phyloP scores from a whole-genome alignment of 1,140 invertebrate species.

The Nebria ingens region DNA sequence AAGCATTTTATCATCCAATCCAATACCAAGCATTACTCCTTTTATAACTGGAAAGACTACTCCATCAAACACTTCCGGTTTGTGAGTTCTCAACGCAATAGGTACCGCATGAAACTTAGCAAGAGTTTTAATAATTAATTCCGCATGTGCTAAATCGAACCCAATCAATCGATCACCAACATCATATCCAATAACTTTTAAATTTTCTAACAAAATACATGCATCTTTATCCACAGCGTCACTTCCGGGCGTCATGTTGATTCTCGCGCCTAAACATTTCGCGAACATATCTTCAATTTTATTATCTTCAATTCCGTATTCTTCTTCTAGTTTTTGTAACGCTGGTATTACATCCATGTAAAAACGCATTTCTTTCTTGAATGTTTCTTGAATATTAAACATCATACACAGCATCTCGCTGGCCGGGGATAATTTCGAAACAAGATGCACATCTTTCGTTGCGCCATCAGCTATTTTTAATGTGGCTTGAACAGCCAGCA shows the following conservation, averaged over 20 bases:
- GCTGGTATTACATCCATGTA: conserved; percentile 23
- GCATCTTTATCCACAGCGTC: conserved; percentile 25
- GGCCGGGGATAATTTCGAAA: conserved; percentile 37
- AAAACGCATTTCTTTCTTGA: conserved; percentile 32
- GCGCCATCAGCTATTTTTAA: conserved; percentile 18
- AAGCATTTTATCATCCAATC: conserved; percentile 11
- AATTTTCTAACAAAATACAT: conserved; percentile 34
- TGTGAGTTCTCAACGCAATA: conserved; percentile 29
- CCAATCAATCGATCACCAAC: conserved; percentile 26
- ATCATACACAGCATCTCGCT: conserved; percentile 28
- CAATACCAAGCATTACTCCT: conserved; percentile 28
- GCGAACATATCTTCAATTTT: conserved; percentile 19
- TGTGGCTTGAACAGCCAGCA: conserved; percentile 34
- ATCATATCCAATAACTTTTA: conserved; percentile 29
- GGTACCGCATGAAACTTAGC: conserved; percentile 34
- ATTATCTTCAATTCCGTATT: conserved; percentile 14
- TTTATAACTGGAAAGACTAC: conserved; percentile 27
- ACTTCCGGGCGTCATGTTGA: conserved; percentile 20
- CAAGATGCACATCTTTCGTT: conserved; percentile 24
- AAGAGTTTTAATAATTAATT: conserved; percentile 27
- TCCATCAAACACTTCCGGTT: conserved; percentile 36
- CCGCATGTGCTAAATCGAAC: conserved; percentile 30
- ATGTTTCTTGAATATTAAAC: conserved; percentile 34
- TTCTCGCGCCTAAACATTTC: conserved; percentile 22
- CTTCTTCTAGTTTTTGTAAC: conserved; percentile 22